phyloP scores from a whole-genome alignment of 2,888 invertebrate species.

The Agrochola lota region DNA sequence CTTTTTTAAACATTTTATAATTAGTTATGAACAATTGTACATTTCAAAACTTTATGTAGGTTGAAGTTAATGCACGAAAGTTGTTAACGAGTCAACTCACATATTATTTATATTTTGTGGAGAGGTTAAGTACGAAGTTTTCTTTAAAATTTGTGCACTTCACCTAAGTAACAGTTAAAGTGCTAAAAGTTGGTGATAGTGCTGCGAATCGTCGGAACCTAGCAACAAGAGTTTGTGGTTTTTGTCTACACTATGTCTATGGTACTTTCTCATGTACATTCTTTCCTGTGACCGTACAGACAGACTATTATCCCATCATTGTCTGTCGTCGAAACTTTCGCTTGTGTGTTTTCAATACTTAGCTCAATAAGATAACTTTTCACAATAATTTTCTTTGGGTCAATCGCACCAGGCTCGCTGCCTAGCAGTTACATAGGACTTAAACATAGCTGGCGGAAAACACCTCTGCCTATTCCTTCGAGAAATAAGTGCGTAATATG shows the following conservation, averaged over 20 bases:
- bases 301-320: slow-evolving; percentile 7
- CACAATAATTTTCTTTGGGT: background rate
- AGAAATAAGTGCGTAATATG: background rate
- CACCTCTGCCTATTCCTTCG: background rate
- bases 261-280: slow-evolving; percentile 3
- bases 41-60: slow-evolving; percentile 24
- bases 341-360: background rate
- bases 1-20: background rate
- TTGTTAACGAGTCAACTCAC: slow-evolving; percentile 38
- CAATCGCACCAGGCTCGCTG: background rate
- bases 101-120: slow-evolving; percentile 52
- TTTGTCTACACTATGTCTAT: background rate
- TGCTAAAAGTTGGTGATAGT: slow-evolving; percentile 54
- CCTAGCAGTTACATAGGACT: background rate
- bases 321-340: background rate
- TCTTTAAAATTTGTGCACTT: slow-evolving; percentile 54
- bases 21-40: slow-evolving; percentile 6
- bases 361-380: background rate
- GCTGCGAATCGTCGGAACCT: slow-evolving; percentile 23
- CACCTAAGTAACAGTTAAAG: slow-evolving; percentile 41
- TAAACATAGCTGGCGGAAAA: background rate
- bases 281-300: background rate
- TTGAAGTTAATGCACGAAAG: slow-evolving; percentile 35
- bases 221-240: slow-evolving; percentile 19
- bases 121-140: slow-evolving; percentile 47